phyloP scores from a whole-genome alignment of 1,140 invertebrate species.

The Atta texana region DNA sequence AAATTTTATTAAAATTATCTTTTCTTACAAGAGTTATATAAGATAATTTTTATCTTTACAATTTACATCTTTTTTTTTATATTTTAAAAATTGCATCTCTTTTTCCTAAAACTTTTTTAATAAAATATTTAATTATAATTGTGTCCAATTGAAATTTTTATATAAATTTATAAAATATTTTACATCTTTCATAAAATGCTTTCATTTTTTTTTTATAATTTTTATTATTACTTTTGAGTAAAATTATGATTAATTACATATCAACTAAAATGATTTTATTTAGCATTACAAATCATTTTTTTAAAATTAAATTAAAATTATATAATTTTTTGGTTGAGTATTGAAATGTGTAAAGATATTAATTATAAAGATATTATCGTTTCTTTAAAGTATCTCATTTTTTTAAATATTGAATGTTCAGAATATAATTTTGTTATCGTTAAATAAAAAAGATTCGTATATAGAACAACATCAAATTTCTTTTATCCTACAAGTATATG shows the following conservation, averaged over 20 bases:
- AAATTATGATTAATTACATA: not conserved
- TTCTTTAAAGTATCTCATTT: not conserved
- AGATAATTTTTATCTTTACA: not conserved
- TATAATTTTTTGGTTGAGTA: not conserved
- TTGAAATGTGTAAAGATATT: not conserved
- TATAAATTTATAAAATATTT: constrained; percentile 9
- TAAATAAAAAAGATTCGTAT: not conserved
- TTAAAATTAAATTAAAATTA: not conserved
- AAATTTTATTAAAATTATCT: constrained; percentile 10
- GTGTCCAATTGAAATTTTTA: not conserved
- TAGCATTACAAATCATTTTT: not conserved
- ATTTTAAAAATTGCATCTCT: not conserved
- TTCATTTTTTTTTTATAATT: not conserved
- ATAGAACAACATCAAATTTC: not conserved
- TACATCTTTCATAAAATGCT: not conserved
- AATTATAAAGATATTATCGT: not conserved
- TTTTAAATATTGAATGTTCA: not conserved
- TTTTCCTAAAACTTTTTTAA: not conserved
- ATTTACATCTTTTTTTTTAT: not conserved
- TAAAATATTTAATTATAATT: not conserved
- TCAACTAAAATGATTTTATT: not conserved
- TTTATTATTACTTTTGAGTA: not conserved
- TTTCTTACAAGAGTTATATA: not conserved
- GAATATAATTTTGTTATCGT: not conserved
- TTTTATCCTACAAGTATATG: constrained; percentile 13